These are phyloP conservation scores for Artibeus lituratus DNA, from an alignment of 2,797 vertebrate species.

Conservation along the genomic window DNA sequence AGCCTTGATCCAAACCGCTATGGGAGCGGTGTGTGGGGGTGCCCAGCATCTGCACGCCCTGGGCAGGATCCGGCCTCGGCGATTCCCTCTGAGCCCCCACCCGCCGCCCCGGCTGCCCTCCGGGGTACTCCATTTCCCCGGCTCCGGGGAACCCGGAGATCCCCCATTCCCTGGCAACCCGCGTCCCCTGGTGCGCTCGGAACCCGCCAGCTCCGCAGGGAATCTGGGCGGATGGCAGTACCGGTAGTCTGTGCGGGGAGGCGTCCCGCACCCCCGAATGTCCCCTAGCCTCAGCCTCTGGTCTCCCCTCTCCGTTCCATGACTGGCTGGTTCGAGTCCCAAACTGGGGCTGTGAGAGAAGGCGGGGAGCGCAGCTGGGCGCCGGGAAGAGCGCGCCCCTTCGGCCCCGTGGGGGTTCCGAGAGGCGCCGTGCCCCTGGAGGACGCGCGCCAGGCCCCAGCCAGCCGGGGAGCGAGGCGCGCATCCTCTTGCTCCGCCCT, in stretches of 20 bases:
- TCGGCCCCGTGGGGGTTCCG: background rate
- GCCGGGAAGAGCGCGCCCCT: background rate
- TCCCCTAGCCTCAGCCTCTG: background rate
- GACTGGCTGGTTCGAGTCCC: background rate
- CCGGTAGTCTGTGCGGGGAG: background rate
- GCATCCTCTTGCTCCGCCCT: background rate
- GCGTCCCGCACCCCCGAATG: background rate
- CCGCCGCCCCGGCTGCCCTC: background rate
- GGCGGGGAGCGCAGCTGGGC: background rate
- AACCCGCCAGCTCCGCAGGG: background rate
- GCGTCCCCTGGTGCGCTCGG: background rate
- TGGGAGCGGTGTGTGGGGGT: background rate
- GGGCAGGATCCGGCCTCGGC: background rate
- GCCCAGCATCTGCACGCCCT: background rate
- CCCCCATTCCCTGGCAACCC: background rate
- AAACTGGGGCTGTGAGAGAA: too few species aligned
- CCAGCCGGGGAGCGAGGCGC: background rate
- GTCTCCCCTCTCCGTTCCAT: background rate
- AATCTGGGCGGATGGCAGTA: background rate
- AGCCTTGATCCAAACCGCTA: background rate
- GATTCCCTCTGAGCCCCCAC: background rate
- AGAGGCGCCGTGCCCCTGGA: background rate
- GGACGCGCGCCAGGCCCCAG: background rate
- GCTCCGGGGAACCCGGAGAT: background rate
- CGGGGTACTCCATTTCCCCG: background rate